Evolutionary conservation across 2,113 vertebrate genomes (phyloP).

Genomic region (Poeciliopsis retropinna): DNA sequence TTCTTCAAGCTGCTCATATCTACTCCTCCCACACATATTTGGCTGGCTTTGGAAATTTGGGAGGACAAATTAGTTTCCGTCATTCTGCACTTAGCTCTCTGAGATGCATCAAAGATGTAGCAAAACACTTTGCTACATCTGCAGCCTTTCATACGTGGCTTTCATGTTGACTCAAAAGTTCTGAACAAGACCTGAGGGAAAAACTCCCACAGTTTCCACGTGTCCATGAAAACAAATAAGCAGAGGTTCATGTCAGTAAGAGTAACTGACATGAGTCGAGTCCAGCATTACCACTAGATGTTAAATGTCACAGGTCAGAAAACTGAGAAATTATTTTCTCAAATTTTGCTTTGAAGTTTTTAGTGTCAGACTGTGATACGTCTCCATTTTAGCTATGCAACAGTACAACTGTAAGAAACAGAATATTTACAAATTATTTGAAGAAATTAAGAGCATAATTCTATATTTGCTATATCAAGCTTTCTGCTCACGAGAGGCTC

Average conservation of each 20-base stretch:
- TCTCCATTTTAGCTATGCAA: neutral
- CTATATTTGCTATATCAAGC: neutral
- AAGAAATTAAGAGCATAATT: neutral
- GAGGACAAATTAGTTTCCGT: constrained; percentile 30
- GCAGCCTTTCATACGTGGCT: constrained; percentile 26
- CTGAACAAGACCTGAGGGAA: constrained; percentile 9
- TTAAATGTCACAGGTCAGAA: constrained; percentile 31
- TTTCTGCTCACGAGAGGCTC: neutral
- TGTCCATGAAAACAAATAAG: constrained; percentile 37
- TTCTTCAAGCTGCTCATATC: constrained; percentile 13
- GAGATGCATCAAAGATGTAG: constrained; percentile 28
- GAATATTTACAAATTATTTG: too few species aligned
- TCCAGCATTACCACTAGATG: constrained; percentile 54
- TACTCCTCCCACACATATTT: constrained; percentile 31
- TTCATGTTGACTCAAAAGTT: constrained; percentile 26
- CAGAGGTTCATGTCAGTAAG: constrained; percentile 35
- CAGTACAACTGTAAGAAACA: too few species aligned
- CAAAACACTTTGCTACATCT: constrained; percentile 28
- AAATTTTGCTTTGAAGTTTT: constrained; percentile 22
- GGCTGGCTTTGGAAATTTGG: constrained; percentile 28
- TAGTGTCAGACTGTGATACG: neutral
- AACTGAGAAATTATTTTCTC: constrained; percentile 10
- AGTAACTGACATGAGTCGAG: constrained; percentile 5
- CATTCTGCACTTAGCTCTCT: constrained; percentile 10
- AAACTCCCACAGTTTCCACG: constrained; percentile 15